phyloP scores from a whole-genome alignment of 1,140 invertebrate species.

The Lamellibrachia luymesi region DNA sequence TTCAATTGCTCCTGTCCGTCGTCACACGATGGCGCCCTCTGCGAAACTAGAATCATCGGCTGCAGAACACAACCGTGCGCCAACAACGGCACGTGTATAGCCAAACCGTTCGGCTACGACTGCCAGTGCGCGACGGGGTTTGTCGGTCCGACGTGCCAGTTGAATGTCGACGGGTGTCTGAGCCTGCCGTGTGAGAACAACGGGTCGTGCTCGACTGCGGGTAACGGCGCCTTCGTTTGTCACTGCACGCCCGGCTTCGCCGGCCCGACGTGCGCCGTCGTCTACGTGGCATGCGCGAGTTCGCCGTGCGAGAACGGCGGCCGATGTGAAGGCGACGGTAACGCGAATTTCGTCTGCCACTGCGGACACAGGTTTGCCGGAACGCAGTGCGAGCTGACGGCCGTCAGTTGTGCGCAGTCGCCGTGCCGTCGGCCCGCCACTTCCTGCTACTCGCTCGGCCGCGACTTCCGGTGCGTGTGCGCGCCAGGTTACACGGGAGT shows the following conservation, averaged over 20 bases:
- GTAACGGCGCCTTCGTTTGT: background rate
- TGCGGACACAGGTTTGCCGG: background rate
- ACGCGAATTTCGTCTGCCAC: background rate
- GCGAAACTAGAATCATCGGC: background rate
- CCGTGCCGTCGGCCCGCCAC: background rate
- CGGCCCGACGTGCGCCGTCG: background rate
- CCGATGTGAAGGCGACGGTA: background rate
- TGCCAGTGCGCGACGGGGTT: slow-evolving; percentile 32
- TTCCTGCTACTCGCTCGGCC: background rate
- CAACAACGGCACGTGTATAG: slow-evolving; percentile 73
- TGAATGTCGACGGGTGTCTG: slow-evolving; percentile 69
- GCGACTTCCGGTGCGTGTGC: background rate
- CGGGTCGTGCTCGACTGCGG: background rate
- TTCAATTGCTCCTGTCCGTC: background rate
- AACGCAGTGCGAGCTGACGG: background rate
- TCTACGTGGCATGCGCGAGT: background rate
- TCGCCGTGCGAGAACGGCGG: background rate
- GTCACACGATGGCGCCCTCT: background rate
- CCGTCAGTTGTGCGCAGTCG: background rate
- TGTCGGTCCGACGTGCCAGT: slow-evolving; percentile 30
- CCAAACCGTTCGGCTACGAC: slow-evolving; percentile 62
- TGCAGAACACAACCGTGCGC: slow-evolving; percentile 65
- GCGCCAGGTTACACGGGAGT: background rate
- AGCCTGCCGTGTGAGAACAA: slow-evolving; percentile 74
- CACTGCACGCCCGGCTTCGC: background rate